Evolutionary conservation across 2,888 invertebrate genomes (phyloP).

Genomic region (Globia sparganii): DNA sequence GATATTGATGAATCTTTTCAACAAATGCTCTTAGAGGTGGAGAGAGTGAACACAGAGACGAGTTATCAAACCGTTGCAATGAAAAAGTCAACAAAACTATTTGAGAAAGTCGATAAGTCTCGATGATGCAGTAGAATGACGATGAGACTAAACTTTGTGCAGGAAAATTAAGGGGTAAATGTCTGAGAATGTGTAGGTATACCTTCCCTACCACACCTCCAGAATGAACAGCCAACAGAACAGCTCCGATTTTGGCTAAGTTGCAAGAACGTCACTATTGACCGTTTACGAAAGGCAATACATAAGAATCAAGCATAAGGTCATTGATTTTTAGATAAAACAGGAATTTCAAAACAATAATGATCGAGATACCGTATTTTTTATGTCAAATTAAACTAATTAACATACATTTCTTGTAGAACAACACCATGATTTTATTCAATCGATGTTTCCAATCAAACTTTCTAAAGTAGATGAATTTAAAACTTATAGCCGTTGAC

Average conservation of each 20-base stretch:
- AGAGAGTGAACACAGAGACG: not conserved
- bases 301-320: not conserved
- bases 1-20: not conserved
- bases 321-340: constrained; percentile 2
- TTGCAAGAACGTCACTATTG: not conserved
- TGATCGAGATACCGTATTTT: constrained; percentile 14
- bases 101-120: not conserved
- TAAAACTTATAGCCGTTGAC: constrained; percentile 52
- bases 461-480: constrained; percentile 63
- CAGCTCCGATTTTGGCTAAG: not conserved
- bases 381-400: constrained; percentile 33
- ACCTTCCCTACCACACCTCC: not conserved
- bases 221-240: not conserved
- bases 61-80: not conserved
- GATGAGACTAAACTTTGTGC: not conserved
- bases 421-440: constrained; percentile 37
- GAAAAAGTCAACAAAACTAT: not conserved
- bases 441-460: constrained; percentile 47
- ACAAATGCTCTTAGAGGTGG: not conserved
- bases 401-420: constrained; percentile 50
- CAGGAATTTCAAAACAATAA: constrained; percentile 2
- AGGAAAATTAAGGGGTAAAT: not conserved
- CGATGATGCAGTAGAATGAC: too few species aligned
- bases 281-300: not conserved
- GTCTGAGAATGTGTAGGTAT: not conserved